phyloP scores from a whole-genome alignment of 2,888 invertebrate species.

The Epirrhoe alternata region DNA sequence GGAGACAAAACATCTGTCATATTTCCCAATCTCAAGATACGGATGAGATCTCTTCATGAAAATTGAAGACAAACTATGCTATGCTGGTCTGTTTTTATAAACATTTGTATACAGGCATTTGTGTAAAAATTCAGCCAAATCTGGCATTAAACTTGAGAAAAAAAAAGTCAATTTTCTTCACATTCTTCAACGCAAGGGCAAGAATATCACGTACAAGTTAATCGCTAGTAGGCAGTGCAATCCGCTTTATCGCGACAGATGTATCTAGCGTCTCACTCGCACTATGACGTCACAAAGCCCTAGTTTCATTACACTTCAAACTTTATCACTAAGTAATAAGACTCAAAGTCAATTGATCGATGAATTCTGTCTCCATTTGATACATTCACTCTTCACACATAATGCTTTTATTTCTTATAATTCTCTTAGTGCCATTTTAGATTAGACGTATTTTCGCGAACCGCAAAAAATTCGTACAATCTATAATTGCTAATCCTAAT shows the following conservation, averaged over 20 bases:
- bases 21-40: constrained; percentile 47
- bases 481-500: not conserved
- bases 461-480: not conserved
- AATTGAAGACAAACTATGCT: too few relatives aligned
- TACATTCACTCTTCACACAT: constrained; percentile 57
- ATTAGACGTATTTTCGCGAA: not conserved
- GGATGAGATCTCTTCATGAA: constrained; percentile 68
- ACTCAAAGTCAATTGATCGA: constrained; percentile 11
- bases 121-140: too few relatives aligned
- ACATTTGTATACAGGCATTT: too few relatives aligned
- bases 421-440: constrained; percentile 33
- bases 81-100: too few relatives aligned
- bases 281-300: not conserved
- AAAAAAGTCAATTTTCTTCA: too few relatives aligned
- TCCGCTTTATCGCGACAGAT: not conserved
- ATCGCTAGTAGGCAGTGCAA: constrained; percentile 3
- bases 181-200: not conserved
- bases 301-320: constrained; percentile 33
- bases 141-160: too few relatives aligned
- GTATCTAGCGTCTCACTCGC: constrained; percentile 3
- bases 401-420: constrained; percentile 50
- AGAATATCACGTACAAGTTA: not conserved
- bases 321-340: constrained; percentile 23
- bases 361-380: constrained; percentile 70
- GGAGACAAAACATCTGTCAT: constrained; percentile 65